Base-by-base conservation (phyloP, 2,797 vertebrate species). In the Valencia hispanica region DNA sequence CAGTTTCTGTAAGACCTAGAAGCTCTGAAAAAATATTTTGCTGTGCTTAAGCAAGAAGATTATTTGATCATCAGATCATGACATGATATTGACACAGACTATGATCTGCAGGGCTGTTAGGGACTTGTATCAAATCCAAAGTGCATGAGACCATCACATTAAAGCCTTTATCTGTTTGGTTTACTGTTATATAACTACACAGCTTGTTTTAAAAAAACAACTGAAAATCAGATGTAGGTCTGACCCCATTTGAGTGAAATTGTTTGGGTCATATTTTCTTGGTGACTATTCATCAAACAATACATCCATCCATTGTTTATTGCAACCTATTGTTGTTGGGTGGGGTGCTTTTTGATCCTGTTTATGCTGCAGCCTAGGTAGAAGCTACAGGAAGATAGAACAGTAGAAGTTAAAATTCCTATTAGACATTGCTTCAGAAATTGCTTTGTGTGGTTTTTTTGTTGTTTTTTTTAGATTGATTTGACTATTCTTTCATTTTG, bases 11-110 rank as follows among this genome's bases (percentile, higher is more conserved):
- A 71, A n/a, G 80, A 53, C 47, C 36, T 71, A 47, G 45, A 71
- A 65, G 78, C 39, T 63, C 20, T 25, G 50, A 17, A 72, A 73
- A 82, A 51, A 48, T 25, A 7, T 69, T 17, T 11, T n/a, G 18
- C 36, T 77, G 32, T 12, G 9, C 39, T 20, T 50, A 50, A 22
- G 61, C 50, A 73, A n/a, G 71, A 69, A 75, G 83, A 86, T 87
- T 79, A 70, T 79, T 81, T 79, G 66, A 68, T 84, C 74, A 76
- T 85, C 57, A 75, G 75, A 83, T 84, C 77, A 86, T 78, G 84
- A 74, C 75, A 79, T 68, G 57, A 75, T 63, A 77, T 79, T 76
- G 82, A 85, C 87, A 87, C 78, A 73, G 55, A 68, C 45, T 72
- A 5, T 83, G 76, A 86, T 83, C 70, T 57, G 63, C 32, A 50